Percentiles rank a stretch among this genome's conserved stretches.
These are phyloP conservation scores for Scartelaos histophorus DNA, from an alignment of 2,113 vertebrate genomes.

Conservation along the genomic window DNA sequence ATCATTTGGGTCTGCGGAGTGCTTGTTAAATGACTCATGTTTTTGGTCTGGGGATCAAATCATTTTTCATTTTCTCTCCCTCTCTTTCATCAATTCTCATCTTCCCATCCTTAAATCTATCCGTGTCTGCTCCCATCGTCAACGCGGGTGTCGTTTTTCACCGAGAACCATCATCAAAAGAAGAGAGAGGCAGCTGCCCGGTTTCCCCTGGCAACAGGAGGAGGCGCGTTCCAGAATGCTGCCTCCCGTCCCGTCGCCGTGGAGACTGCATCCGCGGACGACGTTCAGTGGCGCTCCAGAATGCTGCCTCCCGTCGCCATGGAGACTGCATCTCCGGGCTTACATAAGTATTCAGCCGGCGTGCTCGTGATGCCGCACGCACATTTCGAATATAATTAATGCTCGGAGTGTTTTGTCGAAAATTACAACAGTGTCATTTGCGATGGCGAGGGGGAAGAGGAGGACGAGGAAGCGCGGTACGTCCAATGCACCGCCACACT, in stretches of 20 bases:
- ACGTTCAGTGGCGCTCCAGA: constrained; percentile 39
- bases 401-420: constrained; percentile 67
- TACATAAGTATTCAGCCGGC: constrained; percentile 78
- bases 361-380: constrained; percentile 50
- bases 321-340: constrained; percentile 72
- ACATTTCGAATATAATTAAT: constrained; percentile 69
- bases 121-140: constrained; percentile 48
- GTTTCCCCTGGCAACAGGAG: constrained; percentile 79
- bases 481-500: constrained; percentile 38
- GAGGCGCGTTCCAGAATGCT: constrained; percentile 65
- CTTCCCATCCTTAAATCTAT: constrained; percentile 20
- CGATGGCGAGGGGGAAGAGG: background rate
- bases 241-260: constrained; percentile 70
- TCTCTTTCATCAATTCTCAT: constrained; percentile 43
- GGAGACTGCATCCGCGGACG: constrained; percentile 64
- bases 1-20: constrained; percentile 6
- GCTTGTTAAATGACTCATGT: constrained; percentile 39
- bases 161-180: constrained; percentile 65
- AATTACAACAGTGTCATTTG: constrained; percentile 73
- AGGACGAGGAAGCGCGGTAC: constrained; percentile 59
- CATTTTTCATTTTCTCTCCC: constrained; percentile 33
- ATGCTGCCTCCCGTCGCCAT: constrained; percentile 70
- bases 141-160: constrained; percentile 63
- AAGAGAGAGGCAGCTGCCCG: constrained; percentile 59
- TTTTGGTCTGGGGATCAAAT: constrained; percentile 21